Evolutionary conservation across 2,797 vertebrate species (phyloP), one percentile per base, ranked within the genome.

Genomic region (Melanotaenia boesemani): DNA sequence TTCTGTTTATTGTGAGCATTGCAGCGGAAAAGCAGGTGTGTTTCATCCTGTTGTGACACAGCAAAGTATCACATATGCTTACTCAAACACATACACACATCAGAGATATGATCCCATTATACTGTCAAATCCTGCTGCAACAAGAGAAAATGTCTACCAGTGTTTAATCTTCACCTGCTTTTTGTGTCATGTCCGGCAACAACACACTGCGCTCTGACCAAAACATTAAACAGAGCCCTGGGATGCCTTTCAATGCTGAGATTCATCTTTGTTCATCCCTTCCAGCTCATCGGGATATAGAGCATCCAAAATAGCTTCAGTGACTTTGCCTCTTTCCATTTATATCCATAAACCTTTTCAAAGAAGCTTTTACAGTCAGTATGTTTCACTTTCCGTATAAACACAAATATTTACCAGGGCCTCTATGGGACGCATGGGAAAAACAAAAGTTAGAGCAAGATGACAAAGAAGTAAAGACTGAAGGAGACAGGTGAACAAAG

Each of bases 21-120:
- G 68, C 62, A 57, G 71, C 72, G 72, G 85, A 66, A 77, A 72
- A 73, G 85, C 84, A 86, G 81, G 84, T 85, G 76, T 72, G 63
- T 83, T 68, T 84, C 70, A 79, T 86, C 75, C 46, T 50, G 71
- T 82, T 50, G 55, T 86, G 80, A 86, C 82, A 89, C 79, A 62
- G 57, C 44, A 56, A 67, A 20, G 52, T 62, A 20, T 72, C 24
- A 65, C 32, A n/a, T 10, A 39, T 55, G 56, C 9, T n/a, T 48
- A 44, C 22, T 54, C 12, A 72, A 39, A 59, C 55, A 60, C 70
- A 56, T 34, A 63, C 73, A 64, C 15, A 18, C 15, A 24, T 18
- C 22, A 69, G 2, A 32, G 44, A 78, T 54, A 63, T 46, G 3
- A 72, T 67, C 34, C 60, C 30, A 30, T 34, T 36, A 41, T 56